phyloP scores from a whole-genome alignment of 2,113 vertebrate species.

The Neodontobutis hainanensis region DNA sequence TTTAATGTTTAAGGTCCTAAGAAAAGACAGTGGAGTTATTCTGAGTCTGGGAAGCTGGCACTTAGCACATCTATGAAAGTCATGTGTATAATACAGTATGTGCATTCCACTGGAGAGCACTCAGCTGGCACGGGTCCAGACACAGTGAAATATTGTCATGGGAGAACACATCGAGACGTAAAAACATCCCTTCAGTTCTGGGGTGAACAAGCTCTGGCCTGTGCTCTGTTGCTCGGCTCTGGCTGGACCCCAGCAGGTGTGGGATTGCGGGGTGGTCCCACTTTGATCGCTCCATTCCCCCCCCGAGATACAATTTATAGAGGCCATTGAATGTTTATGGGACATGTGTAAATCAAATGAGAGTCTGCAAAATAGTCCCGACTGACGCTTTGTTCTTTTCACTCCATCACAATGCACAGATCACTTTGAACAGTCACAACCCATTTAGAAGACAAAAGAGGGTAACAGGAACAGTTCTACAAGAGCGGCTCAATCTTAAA shows the following conservation, averaged over 20 bases:
- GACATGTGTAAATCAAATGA: slow-evolving; percentile 64
- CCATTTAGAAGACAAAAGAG: slow-evolving; percentile 1
- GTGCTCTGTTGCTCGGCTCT: too few species aligned
- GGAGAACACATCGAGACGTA: slow-evolving; percentile 50
- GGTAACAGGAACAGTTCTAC: not conserved
- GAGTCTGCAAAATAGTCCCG: slow-evolving; percentile 36
- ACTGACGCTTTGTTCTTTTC: slow-evolving; percentile 55
- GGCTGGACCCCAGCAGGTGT: slow-evolving; percentile 56
- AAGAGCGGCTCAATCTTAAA: not conserved
- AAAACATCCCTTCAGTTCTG: slow-evolving; percentile 35
- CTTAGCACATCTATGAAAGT: slow-evolving; percentile 51
- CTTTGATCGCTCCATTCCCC: slow-evolving; percentile 52
- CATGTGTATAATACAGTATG: slow-evolving; percentile 56
- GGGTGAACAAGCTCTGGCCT: not conserved
- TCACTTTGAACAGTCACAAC: slow-evolving; percentile 20
- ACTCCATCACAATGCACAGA: slow-evolving; percentile 21
- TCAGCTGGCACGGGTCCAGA: slow-evolving; percentile 50
- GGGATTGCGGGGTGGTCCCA: slow-evolving; percentile 36
- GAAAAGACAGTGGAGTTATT: not conserved
- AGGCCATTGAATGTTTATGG: slow-evolving; percentile 66
- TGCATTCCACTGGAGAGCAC: slow-evolving; percentile 60
- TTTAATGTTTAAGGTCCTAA: not conserved
- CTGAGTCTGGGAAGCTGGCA: slow-evolving; percentile 46
- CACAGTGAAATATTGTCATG: slow-evolving; percentile 62
- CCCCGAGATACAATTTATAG: slow-evolving; percentile 53